Conservation (phyloP, 53 echinoderm and acorn worm species). For the Echinarachnius parma region DNA sequence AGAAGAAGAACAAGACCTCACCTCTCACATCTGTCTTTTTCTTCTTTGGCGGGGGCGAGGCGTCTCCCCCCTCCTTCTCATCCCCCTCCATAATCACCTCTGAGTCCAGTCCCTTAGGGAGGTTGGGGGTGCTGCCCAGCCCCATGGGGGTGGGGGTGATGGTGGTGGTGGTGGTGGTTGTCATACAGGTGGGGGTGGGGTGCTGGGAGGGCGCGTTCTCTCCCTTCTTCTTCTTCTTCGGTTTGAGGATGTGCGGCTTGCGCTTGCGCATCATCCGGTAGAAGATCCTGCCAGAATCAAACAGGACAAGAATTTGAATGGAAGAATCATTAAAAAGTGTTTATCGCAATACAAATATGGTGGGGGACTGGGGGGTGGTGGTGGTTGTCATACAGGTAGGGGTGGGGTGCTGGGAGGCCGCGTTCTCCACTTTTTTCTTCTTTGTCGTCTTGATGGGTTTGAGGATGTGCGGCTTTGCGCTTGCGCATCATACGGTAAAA, state of each 20-base stretch:
- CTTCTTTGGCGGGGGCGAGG: constrained; percentile 3
- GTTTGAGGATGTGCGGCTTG: constrained; percentile 25
- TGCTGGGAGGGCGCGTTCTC: background rate
- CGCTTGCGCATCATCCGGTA: constrained; percentile 32
- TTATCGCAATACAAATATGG: no score
- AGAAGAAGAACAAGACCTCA: no score
- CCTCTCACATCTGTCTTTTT: constrained; percentile 16
- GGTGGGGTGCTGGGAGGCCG: background rate
- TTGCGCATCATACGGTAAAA: constrained; percentile 34
- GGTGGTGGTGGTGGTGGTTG: background rate
- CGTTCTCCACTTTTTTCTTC: background rate
- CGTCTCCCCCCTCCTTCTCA: constrained; percentile 2
- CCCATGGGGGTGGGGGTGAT: background rate
- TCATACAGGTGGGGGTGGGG: background rate
- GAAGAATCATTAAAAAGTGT: no score
- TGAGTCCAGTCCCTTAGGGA: background rate
- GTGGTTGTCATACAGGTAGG: background rate
- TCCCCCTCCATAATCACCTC: constrained; percentile 38
- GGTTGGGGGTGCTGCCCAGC: background rate
- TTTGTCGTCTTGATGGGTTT: constrained; percentile 26
- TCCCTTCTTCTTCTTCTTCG: background rate
- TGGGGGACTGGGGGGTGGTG: background rate
- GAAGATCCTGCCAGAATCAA: constrained; percentile 23
- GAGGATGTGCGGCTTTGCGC: constrained; percentile 19
- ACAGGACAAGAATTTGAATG: no score